These are phyloP conservation scores for Clarias laeviceps DNA, from an alignment of 2,797 vertebrate genomes.

Conservation along the genomic window DNA sequence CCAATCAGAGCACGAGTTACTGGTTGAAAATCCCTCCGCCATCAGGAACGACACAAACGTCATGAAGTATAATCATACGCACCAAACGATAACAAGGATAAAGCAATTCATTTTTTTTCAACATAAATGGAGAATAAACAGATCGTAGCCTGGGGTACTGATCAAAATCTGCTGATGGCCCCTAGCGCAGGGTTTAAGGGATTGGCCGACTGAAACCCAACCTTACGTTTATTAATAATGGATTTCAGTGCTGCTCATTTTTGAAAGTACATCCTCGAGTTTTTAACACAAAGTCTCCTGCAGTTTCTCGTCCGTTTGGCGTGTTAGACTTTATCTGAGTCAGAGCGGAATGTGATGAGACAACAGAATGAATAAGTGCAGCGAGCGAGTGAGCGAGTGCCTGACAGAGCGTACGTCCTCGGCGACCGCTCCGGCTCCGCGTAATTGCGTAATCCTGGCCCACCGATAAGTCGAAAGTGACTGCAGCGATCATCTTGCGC, in stretches of 20 bases:
- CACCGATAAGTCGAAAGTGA: not conserved
- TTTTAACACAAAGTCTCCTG: not conserved
- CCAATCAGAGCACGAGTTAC: not conserved
- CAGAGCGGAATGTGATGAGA: slow-evolving; percentile 17
- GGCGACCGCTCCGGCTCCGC: slow-evolving; percentile 1
- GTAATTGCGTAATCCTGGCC: slow-evolving; percentile 20
- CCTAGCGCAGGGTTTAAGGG: not conserved
- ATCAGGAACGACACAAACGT: not conserved
- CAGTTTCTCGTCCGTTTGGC: not conserved
- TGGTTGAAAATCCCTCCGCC: not conserved
- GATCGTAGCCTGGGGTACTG: not conserved
- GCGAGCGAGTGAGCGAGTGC: no score
- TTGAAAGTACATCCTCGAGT: not conserved
- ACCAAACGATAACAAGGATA: not conserved
- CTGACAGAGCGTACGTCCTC: not conserved
- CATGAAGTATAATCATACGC: not conserved
- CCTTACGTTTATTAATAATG: not conserved
- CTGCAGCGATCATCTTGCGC: not conserved
- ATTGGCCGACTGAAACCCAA: not conserved
- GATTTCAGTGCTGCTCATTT: not conserved
- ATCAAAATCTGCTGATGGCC: not conserved
- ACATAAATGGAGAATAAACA: not conserved
- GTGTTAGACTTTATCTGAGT: slow-evolving; percentile 8
- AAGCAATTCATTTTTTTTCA: not conserved
- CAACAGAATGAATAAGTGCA: slow-evolving; percentile 12